Evolutionary conservation across 2,888 invertebrate genomes (phyloP).

Genomic region (Cephus runcator): DNA sequence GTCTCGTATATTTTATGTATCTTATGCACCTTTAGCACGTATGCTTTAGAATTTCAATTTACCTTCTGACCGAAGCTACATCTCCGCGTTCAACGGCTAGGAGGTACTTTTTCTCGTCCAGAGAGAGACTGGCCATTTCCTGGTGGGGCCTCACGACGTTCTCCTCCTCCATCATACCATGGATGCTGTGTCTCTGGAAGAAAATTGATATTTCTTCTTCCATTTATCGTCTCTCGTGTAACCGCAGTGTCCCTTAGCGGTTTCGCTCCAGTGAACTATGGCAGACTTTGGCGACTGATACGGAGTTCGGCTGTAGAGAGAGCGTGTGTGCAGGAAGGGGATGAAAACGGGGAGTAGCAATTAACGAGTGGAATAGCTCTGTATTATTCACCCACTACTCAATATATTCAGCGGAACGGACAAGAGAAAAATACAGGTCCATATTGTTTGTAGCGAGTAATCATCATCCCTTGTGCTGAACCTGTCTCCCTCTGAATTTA

Average conservation of each 20-base stretch:
- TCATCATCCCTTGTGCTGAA: not conserved
- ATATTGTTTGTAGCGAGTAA: not conserved
- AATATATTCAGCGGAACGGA: not conserved
- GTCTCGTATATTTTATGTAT: not conserved
- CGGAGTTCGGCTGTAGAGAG: not conserved
- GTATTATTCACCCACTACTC: conserved; percentile 28
- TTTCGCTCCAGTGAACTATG: not conserved
- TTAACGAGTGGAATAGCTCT: conserved; percentile 33
- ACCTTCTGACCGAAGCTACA: conserved; percentile 90
- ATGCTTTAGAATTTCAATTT: conserved; percentile 32
- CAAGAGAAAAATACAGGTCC: not conserved
- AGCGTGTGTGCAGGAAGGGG: not conserved
- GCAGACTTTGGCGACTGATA: not conserved
- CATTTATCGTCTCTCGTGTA: not conserved
- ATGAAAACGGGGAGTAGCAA: conserved; percentile 25
- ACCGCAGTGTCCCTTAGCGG: not conserved
- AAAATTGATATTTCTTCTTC: conserved; percentile 15
- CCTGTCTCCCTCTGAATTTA: not conserved
- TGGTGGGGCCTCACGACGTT: conserved; percentile 90
- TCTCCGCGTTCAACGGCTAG: conserved; percentile 96
- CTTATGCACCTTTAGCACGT: not conserved
- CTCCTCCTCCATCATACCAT: conserved; percentile 93
- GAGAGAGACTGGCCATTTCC: conserved; percentile 83
- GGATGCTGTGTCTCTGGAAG: conserved; percentile 84
- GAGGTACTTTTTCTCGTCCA: conserved; percentile 94